A percentile compares a stretch with the other conserved stretches of the same genome.
Conservation (phyloP, 2,888 invertebrate species). For the Lydus trimaculatus region DNA sequence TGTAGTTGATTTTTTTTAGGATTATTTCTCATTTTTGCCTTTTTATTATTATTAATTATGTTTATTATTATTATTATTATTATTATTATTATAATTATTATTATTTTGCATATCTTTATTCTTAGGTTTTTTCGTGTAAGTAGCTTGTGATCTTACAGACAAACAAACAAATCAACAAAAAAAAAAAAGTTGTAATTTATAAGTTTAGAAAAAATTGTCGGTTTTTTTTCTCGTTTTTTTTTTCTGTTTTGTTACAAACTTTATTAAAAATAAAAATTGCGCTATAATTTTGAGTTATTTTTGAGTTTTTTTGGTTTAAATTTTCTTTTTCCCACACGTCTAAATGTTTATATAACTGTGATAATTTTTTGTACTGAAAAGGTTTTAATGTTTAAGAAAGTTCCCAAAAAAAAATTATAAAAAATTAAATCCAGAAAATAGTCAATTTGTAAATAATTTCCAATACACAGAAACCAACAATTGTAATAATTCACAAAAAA, state of each 20-base stretch:
- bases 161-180: background rate
- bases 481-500: conserved; percentile 17
- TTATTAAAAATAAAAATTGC: conserved; percentile 57
- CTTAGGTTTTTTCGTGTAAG: conserved; percentile 24
- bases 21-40: conserved; percentile 3
- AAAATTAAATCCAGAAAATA: conserved; percentile 49
- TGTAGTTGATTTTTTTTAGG: conserved; percentile 15
- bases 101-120: conserved; percentile 10
- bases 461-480: conserved; percentile 9
- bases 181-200: conserved; percentile 53
- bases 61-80: background rate
- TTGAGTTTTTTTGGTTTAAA: conserved; percentile 44
- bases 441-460: conserved; percentile 56
- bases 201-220: conserved; percentile 45
- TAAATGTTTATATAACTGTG: conserved; percentile 56
- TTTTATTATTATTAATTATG: conserved; percentile 5
- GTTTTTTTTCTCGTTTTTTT: conserved; percentile 25
- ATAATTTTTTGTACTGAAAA: conserved; percentile 60
- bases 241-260: conserved; percentile 55
- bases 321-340: conserved; percentile 38
- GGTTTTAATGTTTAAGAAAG: conserved; percentile 29
- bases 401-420: conserved; percentile 10
- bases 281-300: conserved; percentile 49
- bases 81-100: background rate
- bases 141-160: conserved; percentile 30